Percentiles rank a stretch among this genome's conserved stretches.
phyloP scores from a whole-genome alignment of 2,797 vertebrate species.

The Eurystomus glaucurus region DNA sequence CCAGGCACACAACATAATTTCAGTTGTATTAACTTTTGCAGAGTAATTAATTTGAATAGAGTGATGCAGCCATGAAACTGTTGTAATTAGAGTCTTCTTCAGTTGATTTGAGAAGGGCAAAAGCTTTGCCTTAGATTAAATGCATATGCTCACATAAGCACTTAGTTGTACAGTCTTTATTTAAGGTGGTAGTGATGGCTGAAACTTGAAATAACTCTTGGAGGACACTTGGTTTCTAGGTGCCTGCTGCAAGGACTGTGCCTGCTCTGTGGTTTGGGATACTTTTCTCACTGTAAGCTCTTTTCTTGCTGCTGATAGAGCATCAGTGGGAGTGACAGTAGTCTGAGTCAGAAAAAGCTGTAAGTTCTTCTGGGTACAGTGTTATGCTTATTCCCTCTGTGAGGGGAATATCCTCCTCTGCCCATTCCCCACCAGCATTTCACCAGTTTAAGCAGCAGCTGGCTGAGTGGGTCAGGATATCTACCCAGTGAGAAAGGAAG shows the following conservation, averaged over 20 bases:
- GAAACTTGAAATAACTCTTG: neutral
- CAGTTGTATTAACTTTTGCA: constrained; percentile 38
- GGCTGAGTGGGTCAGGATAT: neutral
- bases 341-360: neutral
- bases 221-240: neutral
- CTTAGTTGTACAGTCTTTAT: neutral
- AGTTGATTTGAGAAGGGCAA: constrained; percentile 47
- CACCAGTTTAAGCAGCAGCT: neutral
- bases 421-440: neutral
- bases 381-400: neutral
- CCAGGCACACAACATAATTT: constrained; percentile 11
- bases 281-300: neutral
- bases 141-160: neutral
- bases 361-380: neutral
- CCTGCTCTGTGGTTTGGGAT: neutral
- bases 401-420: neutral
- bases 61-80: neutral
- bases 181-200: neutral
- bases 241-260: neutral
- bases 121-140: neutral
- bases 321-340: neutral
- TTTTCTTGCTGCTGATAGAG: neutral
- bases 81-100: constrained; percentile 50
- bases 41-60: constrained; percentile 39
- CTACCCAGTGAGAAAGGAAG: neutral